phyloP scores from a whole-genome alignment of 1,140 invertebrate genomes.

The Drosophila bifasciata region DNA sequence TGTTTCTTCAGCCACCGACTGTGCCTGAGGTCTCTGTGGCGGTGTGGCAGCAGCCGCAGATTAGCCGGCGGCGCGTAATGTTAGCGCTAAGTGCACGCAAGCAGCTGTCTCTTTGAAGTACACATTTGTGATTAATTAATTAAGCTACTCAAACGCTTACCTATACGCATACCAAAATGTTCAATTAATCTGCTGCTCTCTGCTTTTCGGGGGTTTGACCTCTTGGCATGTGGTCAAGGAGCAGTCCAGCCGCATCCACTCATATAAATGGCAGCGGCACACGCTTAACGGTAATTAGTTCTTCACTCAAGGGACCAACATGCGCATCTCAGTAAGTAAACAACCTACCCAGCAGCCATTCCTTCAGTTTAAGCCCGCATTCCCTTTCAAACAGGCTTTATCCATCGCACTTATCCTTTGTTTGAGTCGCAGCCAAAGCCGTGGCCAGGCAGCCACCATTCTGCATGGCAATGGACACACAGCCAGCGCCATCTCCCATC shows the following conservation, averaged over 20 bases:
- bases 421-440: neutral
- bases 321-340: slow-evolving; percentile 42
- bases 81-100: slow-evolving; percentile 64
- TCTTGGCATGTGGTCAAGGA: slow-evolving; percentile 38
- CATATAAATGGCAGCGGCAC: slow-evolving; percentile 49
- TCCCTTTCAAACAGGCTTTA: no score
- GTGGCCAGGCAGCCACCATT: slow-evolving; percentile 43
- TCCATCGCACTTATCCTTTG: slow-evolving; percentile 21
- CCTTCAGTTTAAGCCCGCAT: no score
- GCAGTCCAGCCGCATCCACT: slow-evolving; percentile 14
- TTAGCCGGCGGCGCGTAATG: slow-evolving; percentile 71
- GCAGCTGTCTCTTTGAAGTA: slow-evolving; percentile 52
- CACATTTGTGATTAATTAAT: slow-evolving; percentile 76
- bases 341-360: no score
- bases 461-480: slow-evolving; percentile 55
- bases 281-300: slow-evolving; percentile 52
- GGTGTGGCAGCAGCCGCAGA: slow-evolving; percentile 3
- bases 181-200: slow-evolving; percentile 45
- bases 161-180: slow-evolving; percentile 18
- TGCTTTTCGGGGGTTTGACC: slow-evolving; percentile 18
- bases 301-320: slow-evolving; percentile 47
- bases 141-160: slow-evolving; percentile 11
- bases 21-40: no score
- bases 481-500: slow-evolving; percentile 84
- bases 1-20: neutral